These are phyloP conservation scores for Sebastes fasciatus DNA, from an alignment of 2,113 vertebrate genomes.

Conservation along the genomic window DNA sequence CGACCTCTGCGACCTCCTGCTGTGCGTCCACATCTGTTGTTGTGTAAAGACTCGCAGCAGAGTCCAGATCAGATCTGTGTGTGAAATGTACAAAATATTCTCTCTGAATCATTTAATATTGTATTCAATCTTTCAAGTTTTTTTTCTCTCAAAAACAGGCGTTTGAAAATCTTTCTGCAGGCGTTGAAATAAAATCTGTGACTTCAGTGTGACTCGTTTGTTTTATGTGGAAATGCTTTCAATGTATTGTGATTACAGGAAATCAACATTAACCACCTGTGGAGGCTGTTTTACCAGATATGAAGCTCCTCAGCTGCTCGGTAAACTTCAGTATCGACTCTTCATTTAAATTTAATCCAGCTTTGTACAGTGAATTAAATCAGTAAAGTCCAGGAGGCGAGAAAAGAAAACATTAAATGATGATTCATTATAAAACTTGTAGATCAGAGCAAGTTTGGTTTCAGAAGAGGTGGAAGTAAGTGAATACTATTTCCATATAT, in stretches of 20 bases:
- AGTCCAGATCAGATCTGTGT: not conserved
- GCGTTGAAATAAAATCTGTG: not conserved
- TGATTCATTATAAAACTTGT: no score
- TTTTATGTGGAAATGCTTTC: not conserved
- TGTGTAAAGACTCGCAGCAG: not conserved
- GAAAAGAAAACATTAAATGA: no score
- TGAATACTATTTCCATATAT: no score
- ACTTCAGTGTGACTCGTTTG: not conserved
- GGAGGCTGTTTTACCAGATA: no score
- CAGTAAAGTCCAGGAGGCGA: not conserved
- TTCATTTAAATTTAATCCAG: not conserved
- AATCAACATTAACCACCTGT: no score
- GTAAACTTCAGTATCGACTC: not conserved
- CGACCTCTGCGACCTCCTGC: not conserved
- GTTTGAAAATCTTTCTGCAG: not conserved
- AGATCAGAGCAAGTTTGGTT: no score
- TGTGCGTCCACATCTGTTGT: constrained; percentile 13
- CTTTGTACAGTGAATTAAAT: not conserved
- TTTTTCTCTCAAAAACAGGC: not conserved
- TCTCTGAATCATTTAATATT: not conserved
- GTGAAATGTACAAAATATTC: not conserved
- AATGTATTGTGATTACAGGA: not conserved
- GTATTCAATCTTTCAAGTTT: not conserved
- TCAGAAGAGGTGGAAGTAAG: no score
- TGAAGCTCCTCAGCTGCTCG: no score